A percentile compares a stretch with the other conserved stretches of the same genome.
phyloP scores from a whole-genome alignment of 2,888 invertebrate genomes.

The Eilema caniola region DNA sequence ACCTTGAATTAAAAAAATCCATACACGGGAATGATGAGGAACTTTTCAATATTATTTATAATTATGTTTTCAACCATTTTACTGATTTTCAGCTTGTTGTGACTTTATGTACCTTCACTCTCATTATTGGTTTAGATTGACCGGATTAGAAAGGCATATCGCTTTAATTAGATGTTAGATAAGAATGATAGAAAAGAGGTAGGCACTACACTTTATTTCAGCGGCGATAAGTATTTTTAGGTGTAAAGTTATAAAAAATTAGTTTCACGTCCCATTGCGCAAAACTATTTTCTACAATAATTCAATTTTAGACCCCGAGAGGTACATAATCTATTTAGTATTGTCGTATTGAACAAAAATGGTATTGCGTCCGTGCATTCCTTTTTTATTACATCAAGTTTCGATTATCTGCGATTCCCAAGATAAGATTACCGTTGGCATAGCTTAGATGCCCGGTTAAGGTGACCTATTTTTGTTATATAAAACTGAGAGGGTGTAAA shows the following conservation, averaged over 20 bases:
- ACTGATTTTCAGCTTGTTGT: no score
- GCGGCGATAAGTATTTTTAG: no score
- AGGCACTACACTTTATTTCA: no score
- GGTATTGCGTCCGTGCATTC: neutral
- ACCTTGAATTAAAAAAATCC: no score
- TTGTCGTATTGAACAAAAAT: slow-evolving; percentile 1
- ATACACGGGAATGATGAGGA: no score
- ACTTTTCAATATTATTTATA: no score
- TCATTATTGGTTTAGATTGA: no score
- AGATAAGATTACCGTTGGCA: slow-evolving; percentile 32
- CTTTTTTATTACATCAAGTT: slow-evolving; percentile 21
- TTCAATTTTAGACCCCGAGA: neutral
- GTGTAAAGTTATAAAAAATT: neutral
- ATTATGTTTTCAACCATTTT: no score
- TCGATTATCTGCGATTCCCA: slow-evolving; percentile 27
- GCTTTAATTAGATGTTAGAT: no score
- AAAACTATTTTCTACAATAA: neutral
- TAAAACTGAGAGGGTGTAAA: slow-evolving; percentile 39
- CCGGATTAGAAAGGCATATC: no score
- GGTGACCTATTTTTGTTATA: slow-evolving; percentile 48
- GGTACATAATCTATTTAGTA: neutral
- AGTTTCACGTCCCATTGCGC: neutral
- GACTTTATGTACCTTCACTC: no score
- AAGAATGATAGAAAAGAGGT: no score
- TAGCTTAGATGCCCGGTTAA: slow-evolving; percentile 30